Percentiles rank a stretch among this genome's conserved stretches.
Conservation (phyloP, 2,797 vertebrate species). For the Rallus crepitans region DNA sequence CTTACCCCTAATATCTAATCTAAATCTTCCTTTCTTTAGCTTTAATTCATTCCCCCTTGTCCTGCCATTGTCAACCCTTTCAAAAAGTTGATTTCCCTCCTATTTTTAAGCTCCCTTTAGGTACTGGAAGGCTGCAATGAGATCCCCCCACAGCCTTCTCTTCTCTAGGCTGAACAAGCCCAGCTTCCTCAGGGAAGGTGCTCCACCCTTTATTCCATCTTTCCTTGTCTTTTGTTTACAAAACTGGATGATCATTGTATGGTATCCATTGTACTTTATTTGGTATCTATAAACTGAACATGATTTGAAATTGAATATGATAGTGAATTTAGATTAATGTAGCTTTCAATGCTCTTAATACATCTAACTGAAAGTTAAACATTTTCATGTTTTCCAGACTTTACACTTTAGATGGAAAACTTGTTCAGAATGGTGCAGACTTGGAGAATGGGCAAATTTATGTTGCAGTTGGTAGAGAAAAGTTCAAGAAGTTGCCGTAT, state of each 20-base stretch:
- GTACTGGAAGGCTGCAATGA: too few species aligned
- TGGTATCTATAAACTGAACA: background rate
- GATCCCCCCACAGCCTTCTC: too few species aligned
- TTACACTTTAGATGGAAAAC: conserved; percentile 89
- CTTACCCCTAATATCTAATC: too few species aligned
- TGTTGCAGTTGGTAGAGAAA: conserved; percentile 94
- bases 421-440: conserved; percentile 86
- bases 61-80: too few species aligned
- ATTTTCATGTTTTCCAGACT: conserved; percentile 81
- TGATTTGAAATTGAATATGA: background rate
- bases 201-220: background rate
- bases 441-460: conserved; percentile 94
- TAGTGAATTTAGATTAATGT: background rate
- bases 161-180: too few species aligned
- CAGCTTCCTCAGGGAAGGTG: too few species aligned
- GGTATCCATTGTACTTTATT: background rate
- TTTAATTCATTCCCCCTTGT: too few species aligned
- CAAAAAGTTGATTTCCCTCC: too few species aligned
- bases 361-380: background rate
- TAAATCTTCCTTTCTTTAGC: too few species aligned
- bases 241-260: background rate
- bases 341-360: background rate
- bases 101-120: too few species aligned
- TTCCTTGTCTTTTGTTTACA: background rate
- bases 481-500: conserved; percentile 92